phyloP scores from a whole-genome alignment of 2,888 invertebrate genomes.

The Apotomis capreana region DNA sequence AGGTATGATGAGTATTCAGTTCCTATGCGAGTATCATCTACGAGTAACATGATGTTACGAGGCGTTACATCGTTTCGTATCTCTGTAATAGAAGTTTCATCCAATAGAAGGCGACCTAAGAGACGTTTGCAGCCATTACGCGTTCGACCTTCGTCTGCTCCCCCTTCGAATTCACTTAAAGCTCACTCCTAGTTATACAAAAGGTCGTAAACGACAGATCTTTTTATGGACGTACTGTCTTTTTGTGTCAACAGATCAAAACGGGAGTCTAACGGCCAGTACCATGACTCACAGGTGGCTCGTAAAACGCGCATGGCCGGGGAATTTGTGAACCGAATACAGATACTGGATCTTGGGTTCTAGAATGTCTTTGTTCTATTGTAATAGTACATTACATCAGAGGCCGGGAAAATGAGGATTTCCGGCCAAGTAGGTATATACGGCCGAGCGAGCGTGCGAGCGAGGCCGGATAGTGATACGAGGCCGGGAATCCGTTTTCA shows the following conservation, averaged over 20 bases:
- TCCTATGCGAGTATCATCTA: too few species aligned
- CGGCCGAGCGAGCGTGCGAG: too few species aligned
- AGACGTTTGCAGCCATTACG: not conserved
- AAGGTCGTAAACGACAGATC: not conserved
- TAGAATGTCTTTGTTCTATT: conserved; percentile 24
- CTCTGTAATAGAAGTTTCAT: not conserved
- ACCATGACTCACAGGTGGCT: conserved; percentile 34
- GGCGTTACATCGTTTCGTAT: not conserved
- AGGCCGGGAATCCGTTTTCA: too few species aligned
- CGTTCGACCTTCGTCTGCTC: conserved; percentile 28
- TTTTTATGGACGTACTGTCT: not conserved
- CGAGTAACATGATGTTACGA: not conserved
- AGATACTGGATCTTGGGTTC: conserved; percentile 2
- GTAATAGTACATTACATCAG: too few species aligned
- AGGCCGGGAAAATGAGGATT: too few species aligned
- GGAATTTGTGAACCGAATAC: conserved; percentile 31
- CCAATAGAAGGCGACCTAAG: conserved; percentile 4
- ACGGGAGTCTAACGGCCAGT: conserved; percentile 8
- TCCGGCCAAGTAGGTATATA: too few species aligned
- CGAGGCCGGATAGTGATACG: too few species aligned
- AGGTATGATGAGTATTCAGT: too few species aligned
- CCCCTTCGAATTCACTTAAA: conserved; percentile 36
- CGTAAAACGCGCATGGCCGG: conserved; percentile 21
- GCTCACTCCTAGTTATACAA: not conserved
- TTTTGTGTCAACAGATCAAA: not conserved